Evolutionary conservation across 2,797 vertebrate genomes (phyloP).

Genomic region (Merluccius polli): DNA sequence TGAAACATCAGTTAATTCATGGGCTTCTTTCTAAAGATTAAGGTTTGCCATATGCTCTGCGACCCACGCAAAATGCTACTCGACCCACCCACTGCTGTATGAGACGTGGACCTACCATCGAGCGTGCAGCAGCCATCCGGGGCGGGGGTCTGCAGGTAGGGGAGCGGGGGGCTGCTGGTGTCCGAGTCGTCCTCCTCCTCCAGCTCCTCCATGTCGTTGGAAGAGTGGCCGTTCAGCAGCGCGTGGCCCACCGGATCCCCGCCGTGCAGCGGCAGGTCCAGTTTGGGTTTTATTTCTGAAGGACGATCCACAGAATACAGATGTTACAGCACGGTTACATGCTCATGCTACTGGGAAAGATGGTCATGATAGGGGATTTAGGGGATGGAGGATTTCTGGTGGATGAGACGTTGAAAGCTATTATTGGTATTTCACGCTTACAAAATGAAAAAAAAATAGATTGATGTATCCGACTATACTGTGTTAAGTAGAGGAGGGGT

Average conservation of each 20-base stretch:
- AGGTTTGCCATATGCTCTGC: no score
- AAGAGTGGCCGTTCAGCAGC: conserved; percentile 75
- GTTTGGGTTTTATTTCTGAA: conserved; percentile 87
- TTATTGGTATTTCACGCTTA: not conserved
- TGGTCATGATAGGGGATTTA: not conserved
- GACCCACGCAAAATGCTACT: no score
- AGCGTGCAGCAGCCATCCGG: conserved; percentile 95
- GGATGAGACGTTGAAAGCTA: not conserved
- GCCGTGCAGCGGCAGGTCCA: conserved; percentile 76
- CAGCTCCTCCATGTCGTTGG: conserved; percentile 85
- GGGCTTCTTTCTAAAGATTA: no score
- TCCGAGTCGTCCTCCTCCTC: conserved; percentile 92
- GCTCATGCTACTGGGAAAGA: not conserved
- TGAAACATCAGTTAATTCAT: no score
- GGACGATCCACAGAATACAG: not conserved
- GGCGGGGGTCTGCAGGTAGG: conserved; percentile 87
- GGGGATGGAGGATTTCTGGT: no score
- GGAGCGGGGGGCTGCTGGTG: conserved; percentile 90
- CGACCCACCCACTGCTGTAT: not conserved
- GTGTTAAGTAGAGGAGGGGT: not conserved
- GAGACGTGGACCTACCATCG: conserved; percentile 75
- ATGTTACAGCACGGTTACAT: not conserved
- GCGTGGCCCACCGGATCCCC: conserved; percentile 78
- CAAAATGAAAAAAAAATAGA: not conserved
- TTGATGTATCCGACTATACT: not conserved